These are phyloP conservation scores for Lynx canadensis DNA, from an alignment of 2,113 vertebrate species.

Conservation along the genomic window DNA sequence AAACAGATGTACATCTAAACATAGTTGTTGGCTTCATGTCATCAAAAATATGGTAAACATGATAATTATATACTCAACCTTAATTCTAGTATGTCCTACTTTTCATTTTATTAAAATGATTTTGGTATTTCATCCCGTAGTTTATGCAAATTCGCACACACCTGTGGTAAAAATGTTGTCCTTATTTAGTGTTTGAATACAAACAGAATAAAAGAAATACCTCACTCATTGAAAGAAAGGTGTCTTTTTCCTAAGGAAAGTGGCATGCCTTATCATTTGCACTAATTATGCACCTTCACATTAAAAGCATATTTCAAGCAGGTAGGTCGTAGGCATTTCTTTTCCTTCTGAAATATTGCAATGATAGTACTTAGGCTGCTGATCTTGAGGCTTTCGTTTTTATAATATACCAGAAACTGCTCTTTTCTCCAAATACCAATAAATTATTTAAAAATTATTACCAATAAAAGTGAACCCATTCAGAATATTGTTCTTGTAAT, in stretches of 20 bases:
- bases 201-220: conserved; percentile 60
- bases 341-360: background rate
- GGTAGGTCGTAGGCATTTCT: background rate
- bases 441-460: background rate
- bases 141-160: conserved; percentile 64
- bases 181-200: conserved; percentile 51
- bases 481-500: background rate
- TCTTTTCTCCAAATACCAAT: background rate
- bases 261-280: background rate
- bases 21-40: conserved; percentile 68
- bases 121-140: conserved; percentile 34
- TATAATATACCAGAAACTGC: background rate
- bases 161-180: conserved; percentile 61
- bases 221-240: background rate
- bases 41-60: conserved; percentile 67
- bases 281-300: conserved; percentile 22
- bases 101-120: conserved; percentile 70
- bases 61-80: conserved; percentile 70
- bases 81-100: conserved; percentile 63
- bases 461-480: background rate
- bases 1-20: conserved; percentile 74
- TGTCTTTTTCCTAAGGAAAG: background rate
- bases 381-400: background rate
- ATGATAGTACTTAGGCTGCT: background rate
- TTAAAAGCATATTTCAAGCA: conserved; percentile 6